Evolutionary conservation across 2,113 vertebrate species (phyloP).

Genomic region (Origma solitaria): DNA sequence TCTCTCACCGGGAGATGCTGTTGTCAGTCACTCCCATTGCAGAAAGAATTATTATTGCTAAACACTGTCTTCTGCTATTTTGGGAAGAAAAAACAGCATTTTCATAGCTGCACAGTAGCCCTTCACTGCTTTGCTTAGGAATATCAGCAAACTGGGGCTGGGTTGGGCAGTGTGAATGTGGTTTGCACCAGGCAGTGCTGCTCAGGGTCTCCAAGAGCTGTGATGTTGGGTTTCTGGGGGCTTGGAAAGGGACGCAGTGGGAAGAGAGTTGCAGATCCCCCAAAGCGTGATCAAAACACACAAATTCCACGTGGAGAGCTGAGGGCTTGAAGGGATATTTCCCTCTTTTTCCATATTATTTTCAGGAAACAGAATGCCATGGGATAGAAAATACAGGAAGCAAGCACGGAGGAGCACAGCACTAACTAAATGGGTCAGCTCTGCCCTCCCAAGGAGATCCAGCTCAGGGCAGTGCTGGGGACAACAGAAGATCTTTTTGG

Average conservation of each 20-base stretch:
- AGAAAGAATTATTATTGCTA: not conserved
- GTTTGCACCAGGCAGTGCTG: not conserved
- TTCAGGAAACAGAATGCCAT: not conserved
- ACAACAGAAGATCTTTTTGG: accelerated
- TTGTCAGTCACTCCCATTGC: not conserved
- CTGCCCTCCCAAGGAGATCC: not conserved
- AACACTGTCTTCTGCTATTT: not conserved
- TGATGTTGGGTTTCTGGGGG: accelerated
- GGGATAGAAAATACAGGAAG: accelerated
- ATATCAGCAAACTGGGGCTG: not conserved
- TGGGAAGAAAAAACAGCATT: not conserved
- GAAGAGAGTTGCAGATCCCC: not conserved
- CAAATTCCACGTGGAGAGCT: not conserved
- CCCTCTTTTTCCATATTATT: not conserved
- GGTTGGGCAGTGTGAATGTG: accelerated
- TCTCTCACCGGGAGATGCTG: not conserved
- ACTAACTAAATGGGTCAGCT: accelerated
- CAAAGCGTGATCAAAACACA: not conserved
- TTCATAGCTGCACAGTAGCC: not conserved
- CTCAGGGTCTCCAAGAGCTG: accelerated
- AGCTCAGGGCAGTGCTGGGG: not conserved
- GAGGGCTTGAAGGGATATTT: not conserved
- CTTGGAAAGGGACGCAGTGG: not conserved
- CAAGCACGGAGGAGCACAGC: not conserved
- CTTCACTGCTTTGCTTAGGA: not conserved